Base-by-base conservation (phyloP, 1,140 invertebrate genomes). In the Caenorhabditis remanei region DNA sequence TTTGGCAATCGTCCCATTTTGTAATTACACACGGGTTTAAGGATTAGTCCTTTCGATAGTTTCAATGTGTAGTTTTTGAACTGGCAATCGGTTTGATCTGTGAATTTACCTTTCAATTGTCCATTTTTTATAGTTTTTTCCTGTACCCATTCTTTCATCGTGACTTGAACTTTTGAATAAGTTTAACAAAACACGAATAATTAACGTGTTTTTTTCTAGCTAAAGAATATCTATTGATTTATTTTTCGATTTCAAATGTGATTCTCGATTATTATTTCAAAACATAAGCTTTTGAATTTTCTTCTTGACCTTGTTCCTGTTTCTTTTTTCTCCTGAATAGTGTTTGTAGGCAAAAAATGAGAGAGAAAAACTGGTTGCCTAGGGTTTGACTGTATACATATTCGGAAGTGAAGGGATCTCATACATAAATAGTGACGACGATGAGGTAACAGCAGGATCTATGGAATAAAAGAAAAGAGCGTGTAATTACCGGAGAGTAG, bases 331-430 rank as follows among this genome's bases (percentile, higher is more conserved):
- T 50, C 46, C 71, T 50, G 46, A 53, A 24, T 50, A 43, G 6
- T 11, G 46, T 21, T 53, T 32, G 71, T 50, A 79, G 71, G 9
- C 5, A 71, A 71, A 43, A 48, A 21, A 46, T 11, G 46, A 21
- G 40, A 16, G 32, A 6, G 53, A 50, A 79, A 71, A 79, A 79
- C 71, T 79, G 40, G 71, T 79, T 79, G 67, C 67, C 67, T 71
- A 46, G 67, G 24, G 67, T 43, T 9, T 71, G 19, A 53, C 46
- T 79, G 46, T 79, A 79, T 79, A 79, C 71, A 79, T 79, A 79
- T 79, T 79, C 46, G 71, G 71, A 79, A 79, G 71, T 79, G 46
- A 53, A 50, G 71, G 71, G 71, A 79, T 79, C 71, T 79, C 71
- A 50, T 24, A 50, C 71, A 71, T 19, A 71, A 71, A 71, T 71